phyloP scores from a whole-genome alignment of 2,888 invertebrate genomes.

The Drosophila helvetica region DNA sequence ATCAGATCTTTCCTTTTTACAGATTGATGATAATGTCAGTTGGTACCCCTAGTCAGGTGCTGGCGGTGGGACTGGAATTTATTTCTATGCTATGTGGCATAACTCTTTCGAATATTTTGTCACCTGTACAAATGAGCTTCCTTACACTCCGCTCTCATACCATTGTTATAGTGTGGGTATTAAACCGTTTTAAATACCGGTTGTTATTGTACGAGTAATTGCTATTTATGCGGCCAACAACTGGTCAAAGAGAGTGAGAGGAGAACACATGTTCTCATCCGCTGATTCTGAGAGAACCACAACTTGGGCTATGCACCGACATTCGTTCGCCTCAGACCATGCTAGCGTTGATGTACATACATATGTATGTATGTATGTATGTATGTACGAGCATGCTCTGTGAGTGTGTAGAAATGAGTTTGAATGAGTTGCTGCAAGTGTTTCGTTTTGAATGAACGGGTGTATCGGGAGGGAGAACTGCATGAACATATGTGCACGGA shows the following conservation, averaged over 20 bases:
- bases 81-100: too few species aligned
- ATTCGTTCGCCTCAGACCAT: background rate
- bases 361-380: conserved; percentile 23
- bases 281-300: too few species aligned
- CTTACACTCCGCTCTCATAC: background rate
- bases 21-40: too few species aligned
- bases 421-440: conserved; percentile 57
- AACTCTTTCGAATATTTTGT: conserved; percentile 24
- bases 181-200: conserved; percentile 69
- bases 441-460: background rate
- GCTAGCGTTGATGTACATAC: background rate
- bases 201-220: conserved; percentile 62
- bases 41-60: too few species aligned
- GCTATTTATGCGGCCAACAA: conserved; percentile 54
- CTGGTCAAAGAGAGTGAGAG: too few species aligned
- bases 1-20: too few species aligned
- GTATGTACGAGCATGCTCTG: conserved; percentile 53
- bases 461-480: conserved; percentile 14
- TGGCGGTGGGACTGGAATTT: too few species aligned
- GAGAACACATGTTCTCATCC: too few species aligned
- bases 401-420: conserved; percentile 69
- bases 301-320: conserved; percentile 16
- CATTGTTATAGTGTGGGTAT: conserved; percentile 53
- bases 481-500: conserved; percentile 24
- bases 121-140: conserved; percentile 9